Evolutionary conservation across 1,140 invertebrate genomes (phyloP).

Genomic region (Ganaspis sp.): DNA sequence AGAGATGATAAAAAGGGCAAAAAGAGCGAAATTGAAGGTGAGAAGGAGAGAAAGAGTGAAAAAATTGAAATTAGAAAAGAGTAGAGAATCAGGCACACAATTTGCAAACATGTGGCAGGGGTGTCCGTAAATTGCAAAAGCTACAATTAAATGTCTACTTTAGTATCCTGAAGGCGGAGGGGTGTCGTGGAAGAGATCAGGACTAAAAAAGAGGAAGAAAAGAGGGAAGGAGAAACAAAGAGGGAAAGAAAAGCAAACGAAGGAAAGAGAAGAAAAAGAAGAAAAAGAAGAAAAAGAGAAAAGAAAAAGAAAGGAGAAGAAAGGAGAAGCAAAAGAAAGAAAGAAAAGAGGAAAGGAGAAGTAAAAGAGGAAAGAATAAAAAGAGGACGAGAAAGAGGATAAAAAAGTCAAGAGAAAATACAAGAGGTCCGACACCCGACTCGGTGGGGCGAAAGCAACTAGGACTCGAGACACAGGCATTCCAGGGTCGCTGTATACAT

Average conservation of each 20-base stretch:
- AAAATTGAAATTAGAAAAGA: neutral
- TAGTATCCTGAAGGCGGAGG: slow-evolving; percentile 20
- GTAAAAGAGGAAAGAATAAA: neutral
- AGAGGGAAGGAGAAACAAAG: neutral
- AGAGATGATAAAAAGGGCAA: neutral
- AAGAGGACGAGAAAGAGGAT: neutral
- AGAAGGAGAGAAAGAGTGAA: neutral
- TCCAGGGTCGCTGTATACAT: slow-evolving; percentile 19
- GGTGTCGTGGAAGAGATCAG: neutral
- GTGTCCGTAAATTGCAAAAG: slow-evolving; percentile 20
- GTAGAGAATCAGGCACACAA: neutral
- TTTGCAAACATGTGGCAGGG: slow-evolving; percentile 8
- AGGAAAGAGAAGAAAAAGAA: neutral
- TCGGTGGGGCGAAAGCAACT: neutral
- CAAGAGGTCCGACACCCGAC: slow-evolving; percentile 18
- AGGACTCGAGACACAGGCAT: slow-evolving; percentile 11
- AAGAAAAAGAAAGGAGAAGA: too few relatives aligned
- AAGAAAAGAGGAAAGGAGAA: neutral
- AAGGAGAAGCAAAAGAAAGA: neutral
- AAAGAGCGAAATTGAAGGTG: neutral
- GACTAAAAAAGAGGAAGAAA: neutral
- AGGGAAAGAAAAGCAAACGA: neutral
- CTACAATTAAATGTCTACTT: slow-evolving; percentile 30
- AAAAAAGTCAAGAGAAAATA: slow-evolving; percentile 17
- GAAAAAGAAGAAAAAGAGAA: neutral